Evolutionary conservation across 2,888 invertebrate species (phyloP).

Genomic region (Ariolimax columbianus): DNA sequence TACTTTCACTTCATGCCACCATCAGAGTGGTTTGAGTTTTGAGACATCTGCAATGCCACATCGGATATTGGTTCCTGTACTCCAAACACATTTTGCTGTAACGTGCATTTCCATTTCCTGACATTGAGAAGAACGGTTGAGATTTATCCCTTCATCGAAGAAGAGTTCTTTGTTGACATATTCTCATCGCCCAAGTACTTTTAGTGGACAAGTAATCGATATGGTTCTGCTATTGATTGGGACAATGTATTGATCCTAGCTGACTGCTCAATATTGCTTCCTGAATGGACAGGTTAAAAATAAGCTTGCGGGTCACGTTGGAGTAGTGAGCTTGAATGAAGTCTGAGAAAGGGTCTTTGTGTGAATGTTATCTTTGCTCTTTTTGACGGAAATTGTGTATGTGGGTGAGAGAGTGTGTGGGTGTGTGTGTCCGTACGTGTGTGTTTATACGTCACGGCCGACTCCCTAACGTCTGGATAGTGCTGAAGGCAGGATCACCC

Average conservation of each 20-base stretch:
- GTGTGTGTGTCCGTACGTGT: background rate
- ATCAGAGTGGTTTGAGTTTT: too few species aligned
- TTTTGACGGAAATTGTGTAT: background rate
- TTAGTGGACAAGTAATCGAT: constrained; percentile 9
- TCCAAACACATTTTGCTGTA: too few species aligned
- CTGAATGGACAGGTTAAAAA: background rate
- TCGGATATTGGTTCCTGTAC: too few species aligned
- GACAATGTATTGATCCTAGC: background rate
- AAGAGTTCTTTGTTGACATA: background rate
- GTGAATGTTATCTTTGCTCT: background rate
- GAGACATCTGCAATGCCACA: too few species aligned
- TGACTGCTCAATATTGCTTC: background rate
- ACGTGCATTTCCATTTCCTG: background rate
- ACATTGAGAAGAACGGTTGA: background rate
- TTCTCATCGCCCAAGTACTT: background rate
- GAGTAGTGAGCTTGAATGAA: background rate
- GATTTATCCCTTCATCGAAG: background rate
- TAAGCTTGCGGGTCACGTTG: background rate
- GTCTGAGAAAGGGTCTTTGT: background rate
- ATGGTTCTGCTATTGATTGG: constrained; percentile 11
- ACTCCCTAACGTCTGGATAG: too few species aligned
- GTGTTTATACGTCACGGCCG: background rate
- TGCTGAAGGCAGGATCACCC: too few species aligned
- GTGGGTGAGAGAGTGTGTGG: too few species aligned
- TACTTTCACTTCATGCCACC: too few species aligned